Evolutionary conservation across 1,140 invertebrate genomes (phyloP).

Genomic region (Piezodorus guildinii): DNA sequence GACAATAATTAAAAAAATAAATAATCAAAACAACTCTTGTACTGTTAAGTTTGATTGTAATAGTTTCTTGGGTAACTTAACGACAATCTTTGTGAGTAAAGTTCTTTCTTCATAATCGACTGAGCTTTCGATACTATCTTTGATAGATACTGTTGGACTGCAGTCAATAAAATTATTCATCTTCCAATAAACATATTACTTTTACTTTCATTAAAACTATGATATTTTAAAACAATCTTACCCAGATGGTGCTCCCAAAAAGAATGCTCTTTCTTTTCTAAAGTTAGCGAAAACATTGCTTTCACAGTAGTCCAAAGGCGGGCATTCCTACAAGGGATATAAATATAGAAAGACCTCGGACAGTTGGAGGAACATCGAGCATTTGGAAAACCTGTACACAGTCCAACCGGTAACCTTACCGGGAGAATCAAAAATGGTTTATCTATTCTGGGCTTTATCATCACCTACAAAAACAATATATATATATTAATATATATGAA

Average conservation of each 20-base stretch:
- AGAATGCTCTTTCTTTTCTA: background rate
- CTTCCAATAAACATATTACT: no score
- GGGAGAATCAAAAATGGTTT: background rate
- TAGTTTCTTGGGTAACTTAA: no score
- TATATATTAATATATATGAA: no score
- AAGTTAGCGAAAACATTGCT: background rate
- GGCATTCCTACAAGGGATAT: background rate
- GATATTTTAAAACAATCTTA: background rate
- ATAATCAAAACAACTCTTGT: no score
- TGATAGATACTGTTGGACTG: no score
- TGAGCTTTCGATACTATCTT: no score
- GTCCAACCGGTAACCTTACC: background rate
- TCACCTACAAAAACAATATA: background rate
- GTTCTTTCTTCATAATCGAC: no score
- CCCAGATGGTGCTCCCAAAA: constrained; percentile 6
- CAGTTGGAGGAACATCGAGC: background rate
- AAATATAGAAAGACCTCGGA: background rate
- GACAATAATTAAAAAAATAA: no score
- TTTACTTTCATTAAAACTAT: background rate
- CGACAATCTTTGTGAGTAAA: no score
- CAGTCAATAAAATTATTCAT: no score
- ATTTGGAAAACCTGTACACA: background rate
- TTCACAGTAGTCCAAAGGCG: constrained; percentile 2
- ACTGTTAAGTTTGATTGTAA: no score
- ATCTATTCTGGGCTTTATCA: background rate